These are phyloP conservation scores for Thamnaconus septentrionalis DNA, from an alignment of 2,113 vertebrate species.

Conservation along the genomic window DNA sequence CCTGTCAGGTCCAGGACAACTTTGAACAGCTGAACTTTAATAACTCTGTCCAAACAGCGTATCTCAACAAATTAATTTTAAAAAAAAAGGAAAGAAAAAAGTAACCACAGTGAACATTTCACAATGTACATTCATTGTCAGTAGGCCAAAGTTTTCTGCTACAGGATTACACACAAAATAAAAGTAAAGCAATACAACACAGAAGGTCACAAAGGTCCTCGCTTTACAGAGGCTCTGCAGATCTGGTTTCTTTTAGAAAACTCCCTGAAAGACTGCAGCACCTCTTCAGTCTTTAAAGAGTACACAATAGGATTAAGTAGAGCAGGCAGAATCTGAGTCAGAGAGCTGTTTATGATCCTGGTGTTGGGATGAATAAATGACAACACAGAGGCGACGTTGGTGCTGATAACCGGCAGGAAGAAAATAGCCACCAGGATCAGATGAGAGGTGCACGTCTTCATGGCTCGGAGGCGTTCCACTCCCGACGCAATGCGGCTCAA, in stretches of 20 bases:
- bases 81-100: background rate
- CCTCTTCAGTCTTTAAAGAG: constrained; percentile 65
- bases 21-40: too few species aligned
- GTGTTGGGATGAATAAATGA: constrained; percentile 36
- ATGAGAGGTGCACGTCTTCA: constrained; percentile 67
- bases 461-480: constrained; percentile 46
- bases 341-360: constrained; percentile 57
- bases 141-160: too few species aligned
- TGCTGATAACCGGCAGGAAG: constrained; percentile 31
- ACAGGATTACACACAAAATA: too few species aligned
- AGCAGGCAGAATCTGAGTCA: constrained; percentile 52
- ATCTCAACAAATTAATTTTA: background rate
- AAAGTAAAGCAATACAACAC: too few species aligned
- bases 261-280: background rate
- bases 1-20: too few species aligned
- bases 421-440: constrained; percentile 61
- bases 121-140: background rate
- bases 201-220: too few species aligned
- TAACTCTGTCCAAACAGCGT: too few species aligned
- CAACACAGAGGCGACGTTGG: background rate
- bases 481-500: constrained; percentile 39
- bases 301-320: constrained; percentile 66
- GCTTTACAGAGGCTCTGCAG: too few species aligned
- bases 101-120: background rate
- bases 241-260: too few species aligned